A percentile compares a stretch with the other conserved stretches of the same genome.
Conservation (phyloP, 1,140 invertebrate genomes). For the Apis florea region DNA sequence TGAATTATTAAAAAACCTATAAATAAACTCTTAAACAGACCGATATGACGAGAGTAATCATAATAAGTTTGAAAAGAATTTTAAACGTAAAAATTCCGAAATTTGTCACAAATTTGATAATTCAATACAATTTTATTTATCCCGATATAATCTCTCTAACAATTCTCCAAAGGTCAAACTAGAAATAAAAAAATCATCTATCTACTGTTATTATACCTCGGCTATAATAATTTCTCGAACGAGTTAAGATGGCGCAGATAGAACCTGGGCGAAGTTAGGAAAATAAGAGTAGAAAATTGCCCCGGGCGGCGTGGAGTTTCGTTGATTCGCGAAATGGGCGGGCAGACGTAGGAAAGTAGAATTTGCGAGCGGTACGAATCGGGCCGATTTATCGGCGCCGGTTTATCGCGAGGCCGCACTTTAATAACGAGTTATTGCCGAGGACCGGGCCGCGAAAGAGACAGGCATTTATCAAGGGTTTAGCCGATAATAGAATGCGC, state of each 20-base stretch:
- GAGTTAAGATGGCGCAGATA: background rate
- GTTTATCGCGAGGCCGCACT: constrained; percentile 66
- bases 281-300: background rate
- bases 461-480: constrained; percentile 69
- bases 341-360: constrained; percentile 56
- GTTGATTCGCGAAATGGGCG: constrained; percentile 10
- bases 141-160: too few species aligned
- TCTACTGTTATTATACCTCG: background rate
- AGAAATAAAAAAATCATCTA: background rate
- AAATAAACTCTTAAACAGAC: too few species aligned
- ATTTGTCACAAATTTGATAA: too few species aligned
- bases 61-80: too few species aligned
- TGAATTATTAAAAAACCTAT: too few species aligned
- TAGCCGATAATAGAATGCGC: constrained; percentile 70
- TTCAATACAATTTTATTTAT: too few species aligned
- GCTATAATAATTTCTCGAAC: background rate
- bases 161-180: background rate
- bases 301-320: background rate
- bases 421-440: constrained; percentile 75
- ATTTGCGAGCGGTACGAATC: constrained; percentile 72
- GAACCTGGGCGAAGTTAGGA: background rate
- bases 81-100: too few species aligned
- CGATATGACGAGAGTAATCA: too few species aligned
- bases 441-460: constrained; percentile 40
- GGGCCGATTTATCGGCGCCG: constrained; percentile 72